These are phyloP conservation scores for Cossypha heuglini DNA, from an alignment of 2,797 vertebrate genomes.

Conservation along the genomic window DNA sequence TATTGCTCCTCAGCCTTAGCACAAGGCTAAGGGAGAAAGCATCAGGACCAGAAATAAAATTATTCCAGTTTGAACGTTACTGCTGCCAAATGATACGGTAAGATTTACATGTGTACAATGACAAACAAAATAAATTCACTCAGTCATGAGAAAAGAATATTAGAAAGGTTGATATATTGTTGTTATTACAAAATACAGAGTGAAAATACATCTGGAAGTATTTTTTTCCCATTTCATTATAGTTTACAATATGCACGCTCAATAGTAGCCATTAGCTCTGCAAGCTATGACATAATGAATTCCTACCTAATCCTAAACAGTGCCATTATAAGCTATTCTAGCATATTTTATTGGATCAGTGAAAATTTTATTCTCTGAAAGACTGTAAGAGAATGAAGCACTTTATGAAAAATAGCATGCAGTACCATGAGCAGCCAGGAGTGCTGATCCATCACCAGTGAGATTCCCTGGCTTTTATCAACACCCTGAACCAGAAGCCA, in stretches of 20 bases:
- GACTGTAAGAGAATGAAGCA: conserved; percentile 14
- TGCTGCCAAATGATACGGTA: conserved; percentile 33
- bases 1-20: background rate
- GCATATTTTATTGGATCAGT: conserved; percentile 48
- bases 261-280: conserved; percentile 59
- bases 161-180: conserved; percentile 42
- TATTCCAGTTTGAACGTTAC: background rate
- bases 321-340: conserved; percentile 38
- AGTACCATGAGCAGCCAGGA: background rate
- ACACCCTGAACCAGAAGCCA: background rate
- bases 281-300: conserved; percentile 43
- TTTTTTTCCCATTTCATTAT: conserved; percentile 59
- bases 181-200: conserved; percentile 35
- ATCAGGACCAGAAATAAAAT: conserved; percentile 56
- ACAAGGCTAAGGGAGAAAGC: background rate
- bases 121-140: conserved; percentile 38
- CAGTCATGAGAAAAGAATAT: conserved; percentile 35
- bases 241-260: conserved; percentile 54
- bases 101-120: conserved; percentile 52
- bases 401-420: conserved; percentile 4
- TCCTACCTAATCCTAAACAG: conserved; percentile 50
- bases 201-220: conserved; percentile 57
- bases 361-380: conserved; percentile 20
- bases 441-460: background rate
- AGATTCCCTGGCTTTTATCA: background rate